phyloP scores from a whole-genome alignment of 2,113 vertebrate genomes.

The Cebidichthys violaceus region DNA sequence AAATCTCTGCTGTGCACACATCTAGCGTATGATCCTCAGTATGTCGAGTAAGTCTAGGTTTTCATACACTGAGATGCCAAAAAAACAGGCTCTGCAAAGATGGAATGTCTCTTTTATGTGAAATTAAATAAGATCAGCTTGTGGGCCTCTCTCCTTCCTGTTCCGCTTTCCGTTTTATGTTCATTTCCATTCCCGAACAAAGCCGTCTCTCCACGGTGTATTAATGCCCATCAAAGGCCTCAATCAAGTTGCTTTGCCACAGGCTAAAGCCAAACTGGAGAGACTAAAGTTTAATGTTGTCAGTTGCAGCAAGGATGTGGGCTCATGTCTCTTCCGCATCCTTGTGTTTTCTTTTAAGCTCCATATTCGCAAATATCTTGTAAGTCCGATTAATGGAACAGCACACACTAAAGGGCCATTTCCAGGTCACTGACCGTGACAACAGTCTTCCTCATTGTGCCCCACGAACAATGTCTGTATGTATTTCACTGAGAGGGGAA shows the following conservation, averaged over 20 bases:
- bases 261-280: slow-evolving; percentile 70
- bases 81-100: slow-evolving; percentile 54
- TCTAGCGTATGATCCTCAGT: slow-evolving; percentile 1
- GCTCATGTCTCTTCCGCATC: slow-evolving; percentile 64
- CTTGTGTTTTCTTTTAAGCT: slow-evolving; percentile 70
- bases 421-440: slow-evolving; percentile 66
- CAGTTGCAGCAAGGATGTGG: slow-evolving; percentile 67
- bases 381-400: slow-evolving; percentile 47
- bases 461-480: slow-evolving; percentile 61
- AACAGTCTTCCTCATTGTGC: slow-evolving; percentile 74
- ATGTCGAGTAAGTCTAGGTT: slow-evolving; percentile 24
- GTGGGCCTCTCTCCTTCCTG: slow-evolving; percentile 71
- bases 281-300: slow-evolving; percentile 73
- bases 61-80: slow-evolving; percentile 47
- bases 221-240: slow-evolving; percentile 81
- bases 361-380: slow-evolving; percentile 66
- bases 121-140: slow-evolving; percentile 79
- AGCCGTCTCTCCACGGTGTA: slow-evolving; percentile 72
- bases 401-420: slow-evolving; percentile 43
- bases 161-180: slow-evolving; percentile 72
- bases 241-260: slow-evolving; percentile 76
- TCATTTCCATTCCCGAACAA: slow-evolving; percentile 76
- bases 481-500: slow-evolving; percentile 51
- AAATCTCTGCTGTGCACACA: slow-evolving; percentile 18
- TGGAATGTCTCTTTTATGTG: slow-evolving; percentile 72